phyloP scores from a whole-genome alignment of 2,113 vertebrate genomes.

The Actenoides lindsayi region DNA sequence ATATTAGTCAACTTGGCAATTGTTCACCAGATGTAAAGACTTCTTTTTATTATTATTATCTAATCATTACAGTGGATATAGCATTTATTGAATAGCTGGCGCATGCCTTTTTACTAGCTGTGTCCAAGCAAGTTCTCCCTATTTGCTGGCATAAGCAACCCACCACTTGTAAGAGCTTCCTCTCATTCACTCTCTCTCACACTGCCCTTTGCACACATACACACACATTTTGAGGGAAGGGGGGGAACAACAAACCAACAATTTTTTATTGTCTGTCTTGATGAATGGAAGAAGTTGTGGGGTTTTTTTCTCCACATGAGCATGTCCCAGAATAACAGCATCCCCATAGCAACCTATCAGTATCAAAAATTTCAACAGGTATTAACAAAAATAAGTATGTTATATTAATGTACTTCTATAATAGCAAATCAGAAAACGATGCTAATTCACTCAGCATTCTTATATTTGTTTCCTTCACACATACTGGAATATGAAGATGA shows the following conservation, averaged over 20 bases:
- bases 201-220: rapidly evolving
- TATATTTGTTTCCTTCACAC: background rate
- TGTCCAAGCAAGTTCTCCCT: background rate
- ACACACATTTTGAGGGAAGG: background rate
- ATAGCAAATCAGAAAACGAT: background rate
- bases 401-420: background rate
- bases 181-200: background rate
- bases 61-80: background rate
- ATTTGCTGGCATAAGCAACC: background rate
- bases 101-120: background rate
- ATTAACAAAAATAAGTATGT: background rate
- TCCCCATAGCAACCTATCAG: background rate
- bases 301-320: background rate
- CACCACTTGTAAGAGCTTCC: background rate
- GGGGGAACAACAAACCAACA: rapidly evolving
- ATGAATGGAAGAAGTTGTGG: background rate
- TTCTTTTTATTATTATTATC: background rate
- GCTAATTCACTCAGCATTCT: background rate
- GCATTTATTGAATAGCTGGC: background rate
- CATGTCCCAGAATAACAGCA: background rate
- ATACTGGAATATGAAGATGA: background rate
- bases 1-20: background rate
- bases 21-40: background rate
- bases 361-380: background rate
- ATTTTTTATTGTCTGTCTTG: background rate